Conservation (phyloP, 2,797 vertebrate genomes). For the Linurgus olivaceus region DNA sequence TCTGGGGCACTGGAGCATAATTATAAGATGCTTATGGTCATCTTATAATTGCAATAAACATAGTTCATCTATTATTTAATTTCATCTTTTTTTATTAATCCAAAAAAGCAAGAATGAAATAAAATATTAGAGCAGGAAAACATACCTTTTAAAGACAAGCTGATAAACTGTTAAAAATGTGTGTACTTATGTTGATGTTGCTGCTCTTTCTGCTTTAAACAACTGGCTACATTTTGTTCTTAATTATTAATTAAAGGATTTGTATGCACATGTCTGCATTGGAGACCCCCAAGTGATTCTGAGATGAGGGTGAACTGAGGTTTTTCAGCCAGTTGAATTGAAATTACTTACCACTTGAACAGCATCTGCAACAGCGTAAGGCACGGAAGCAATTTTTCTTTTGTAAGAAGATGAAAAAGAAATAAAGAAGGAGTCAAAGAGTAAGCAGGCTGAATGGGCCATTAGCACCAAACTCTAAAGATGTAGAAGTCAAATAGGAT, state of each 20-base stretch:
- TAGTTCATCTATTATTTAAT: neutral
- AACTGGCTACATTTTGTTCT: neutral
- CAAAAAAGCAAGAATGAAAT: neutral
- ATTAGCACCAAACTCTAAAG: conserved; percentile 68
- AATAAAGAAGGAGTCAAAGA: conserved; percentile 48
- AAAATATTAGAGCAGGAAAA: neutral
- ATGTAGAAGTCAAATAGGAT: conserved; percentile 70
- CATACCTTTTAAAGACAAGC: fast-evolving
- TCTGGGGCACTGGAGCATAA: neutral
- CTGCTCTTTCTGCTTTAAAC: neutral
- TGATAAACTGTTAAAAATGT: neutral
- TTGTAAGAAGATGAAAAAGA: conserved; percentile 66
- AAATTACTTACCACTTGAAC: conserved; percentile 23
- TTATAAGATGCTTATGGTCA: neutral
- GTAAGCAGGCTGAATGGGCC: conserved; percentile 56
- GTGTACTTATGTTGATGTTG: neutral
- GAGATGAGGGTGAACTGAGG: neutral
- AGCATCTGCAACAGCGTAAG: conserved; percentile 29
- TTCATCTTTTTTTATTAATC: neutral
- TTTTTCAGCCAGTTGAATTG: neutral
- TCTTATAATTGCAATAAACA: neutral
- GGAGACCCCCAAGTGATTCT: neutral
- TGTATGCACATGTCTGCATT: neutral
- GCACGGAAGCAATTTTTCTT: conserved; percentile 51
- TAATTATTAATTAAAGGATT: conserved; percentile 21